phyloP scores from a whole-genome alignment of 30 jellyfish, hydroid and myxozoan species.

The Clytia hemisphaerica region DNA sequence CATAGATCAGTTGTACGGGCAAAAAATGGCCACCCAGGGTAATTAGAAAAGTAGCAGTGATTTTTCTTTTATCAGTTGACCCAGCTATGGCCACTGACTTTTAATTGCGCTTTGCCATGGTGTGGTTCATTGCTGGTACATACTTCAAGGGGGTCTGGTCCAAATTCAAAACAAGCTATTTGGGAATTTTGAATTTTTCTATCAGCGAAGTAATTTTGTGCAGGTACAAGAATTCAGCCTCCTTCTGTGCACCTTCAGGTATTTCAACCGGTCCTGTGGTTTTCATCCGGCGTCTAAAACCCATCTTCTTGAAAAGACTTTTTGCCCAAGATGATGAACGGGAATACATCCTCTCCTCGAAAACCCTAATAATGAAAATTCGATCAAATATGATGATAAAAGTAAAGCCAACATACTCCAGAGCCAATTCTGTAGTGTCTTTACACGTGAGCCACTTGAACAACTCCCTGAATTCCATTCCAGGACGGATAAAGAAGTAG shows the following conservation, averaged over 20 bases:
- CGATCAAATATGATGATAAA: too few species aligned
- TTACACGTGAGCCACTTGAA: too few species aligned
- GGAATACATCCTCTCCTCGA: too few species aligned
- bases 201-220: not conserved
- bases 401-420: too few species aligned
- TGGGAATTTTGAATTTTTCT: not conserved
- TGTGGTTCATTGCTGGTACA: not conserved
- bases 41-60: not conserved
- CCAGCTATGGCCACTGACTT: not conserved
- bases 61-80: not conserved
- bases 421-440: too few species aligned
- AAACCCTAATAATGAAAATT: too few species aligned
- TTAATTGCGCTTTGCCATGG: not conserved
- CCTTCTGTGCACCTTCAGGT: slow-evolving; percentile 12
- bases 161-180: not conserved
- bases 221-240: slow-evolving; percentile 9
- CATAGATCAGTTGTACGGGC: not conserved
- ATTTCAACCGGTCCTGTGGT: slow-evolving; percentile 1
- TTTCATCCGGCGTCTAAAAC: slow-evolving; percentile 7
- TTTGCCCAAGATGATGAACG: slow-evolving; percentile 18
- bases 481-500: too few species aligned
- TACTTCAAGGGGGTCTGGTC: slow-evolving; percentile 6
- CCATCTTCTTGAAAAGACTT: slow-evolving; percentile 13
- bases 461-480: too few species aligned
- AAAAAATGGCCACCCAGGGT: not conserved